Base-by-base conservation (phyloP, 2,888 invertebrate species). In the Acanthoscelides obtectus region DNA sequence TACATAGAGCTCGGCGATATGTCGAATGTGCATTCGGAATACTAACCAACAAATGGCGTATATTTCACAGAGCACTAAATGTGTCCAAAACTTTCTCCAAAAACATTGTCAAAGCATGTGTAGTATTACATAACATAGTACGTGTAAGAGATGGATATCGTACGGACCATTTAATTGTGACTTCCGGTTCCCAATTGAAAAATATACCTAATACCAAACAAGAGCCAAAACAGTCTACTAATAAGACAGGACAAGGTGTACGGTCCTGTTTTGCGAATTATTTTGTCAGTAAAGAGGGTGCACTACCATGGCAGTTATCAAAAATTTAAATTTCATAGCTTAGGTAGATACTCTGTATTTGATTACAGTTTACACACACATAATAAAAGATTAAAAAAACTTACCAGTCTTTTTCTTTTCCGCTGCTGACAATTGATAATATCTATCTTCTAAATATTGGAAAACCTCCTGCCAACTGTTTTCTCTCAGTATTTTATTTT, bases 31-130 rank as follows among this genome's bases (percentile, higher is more conserved):
- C n/a, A n/a, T n/a, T n/a, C n/a, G n/a, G n/a, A n/a, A n/a, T n/a
- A n/a, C n/a, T n/a, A n/a, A n/a, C n/a, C n/a, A n/a, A n/a, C n/a
- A n/a, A n/a, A n/a, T n/a, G n/a, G n/a, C n/a, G n/a, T n/a, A n/a
- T n/a, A n/a, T n/a, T n/a, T n/a, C n/a, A n/a, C n/a, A n/a, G n/a
- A n/a, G n/a, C n/a, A n/a, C 69, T 76, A 63, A 73, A 74, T 73
- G 74, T 76, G 71, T 76, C 73, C 22, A 72, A n/a, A 73, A 74
- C 22, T 22, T 65, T 73, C 75, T 71, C 22, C 72, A 70, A 74
- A 75, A 70, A 75, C 65, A 74, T 77, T 74, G 27, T 76, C 45
- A 77, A 76, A 76, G 74, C 75, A 22, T 72, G 75, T 73, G 64
- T 73, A 70, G 64, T 75, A 63, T 67, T 77, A 22, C 73, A 76